Percentiles rank a stretch among this genome's conserved stretches.
These are phyloP conservation scores for Stigmatopora nigra DNA, from an alignment of 2,113 vertebrate genomes.

Conservation along the genomic window DNA sequence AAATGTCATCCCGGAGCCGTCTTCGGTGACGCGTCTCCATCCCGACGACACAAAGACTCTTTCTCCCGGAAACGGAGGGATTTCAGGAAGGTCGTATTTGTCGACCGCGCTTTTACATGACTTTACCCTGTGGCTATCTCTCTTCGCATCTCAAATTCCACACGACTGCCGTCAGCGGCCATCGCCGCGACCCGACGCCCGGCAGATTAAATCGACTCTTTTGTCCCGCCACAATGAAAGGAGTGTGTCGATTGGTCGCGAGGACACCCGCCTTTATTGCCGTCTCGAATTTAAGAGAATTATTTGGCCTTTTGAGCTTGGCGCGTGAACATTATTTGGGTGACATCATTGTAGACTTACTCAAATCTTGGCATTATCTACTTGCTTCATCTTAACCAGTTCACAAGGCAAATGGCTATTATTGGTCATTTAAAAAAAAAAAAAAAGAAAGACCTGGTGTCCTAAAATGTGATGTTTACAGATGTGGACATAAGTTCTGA, in stretches of 20 bases:
- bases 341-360: background rate
- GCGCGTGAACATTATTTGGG: slow-evolving; percentile 23
- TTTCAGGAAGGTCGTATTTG: slow-evolving; percentile 52
- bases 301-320: slow-evolving; percentile 52
- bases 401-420: too few relatives aligned
- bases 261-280: slow-evolving; percentile 48
- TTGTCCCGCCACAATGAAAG: slow-evolving; percentile 57
- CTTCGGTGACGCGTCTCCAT: slow-evolving; percentile 40
- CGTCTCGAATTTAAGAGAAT: slow-evolving; percentile 29
- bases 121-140: slow-evolving; percentile 55
- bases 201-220: slow-evolving; percentile 62
- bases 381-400: too few relatives aligned
- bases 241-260: slow-evolving; percentile 48
- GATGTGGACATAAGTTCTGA: too few relatives aligned
- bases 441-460: too few relatives aligned
- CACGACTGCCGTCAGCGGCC: slow-evolving; percentile 48
- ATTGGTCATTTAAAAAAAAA: too few relatives aligned
- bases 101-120: slow-evolving; percentile 42
- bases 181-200: slow-evolving; percentile 49
- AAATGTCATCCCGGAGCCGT: slow-evolving; percentile 55
- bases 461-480: too few relatives aligned
- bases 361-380: background rate
- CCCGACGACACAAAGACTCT: slow-evolving; percentile 54
- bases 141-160: slow-evolving; percentile 54
- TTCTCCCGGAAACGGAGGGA: slow-evolving; percentile 28